Evolutionary conservation across 2,888 invertebrate genomes (phyloP).

Genomic region (Odontocolon sp.): DNA sequence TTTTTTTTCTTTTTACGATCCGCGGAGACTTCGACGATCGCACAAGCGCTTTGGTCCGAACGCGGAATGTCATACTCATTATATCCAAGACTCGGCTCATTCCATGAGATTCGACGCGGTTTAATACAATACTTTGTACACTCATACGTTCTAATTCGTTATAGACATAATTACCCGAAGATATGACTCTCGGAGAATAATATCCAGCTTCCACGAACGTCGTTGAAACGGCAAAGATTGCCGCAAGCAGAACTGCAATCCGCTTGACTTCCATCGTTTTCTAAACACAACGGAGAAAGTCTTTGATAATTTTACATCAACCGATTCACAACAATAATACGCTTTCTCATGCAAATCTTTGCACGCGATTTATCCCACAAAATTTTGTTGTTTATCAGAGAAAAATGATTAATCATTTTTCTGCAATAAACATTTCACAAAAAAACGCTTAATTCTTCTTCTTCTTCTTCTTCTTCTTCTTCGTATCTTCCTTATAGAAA

Average conservation of each 20-base stretch:
- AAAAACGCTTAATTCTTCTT: slow-evolving; percentile 20
- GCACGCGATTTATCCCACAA: too few relatives aligned
- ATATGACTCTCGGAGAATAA: slow-evolving; percentile 62
- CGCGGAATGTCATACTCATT: not conserved
- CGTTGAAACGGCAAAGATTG: slow-evolving; percentile 51
- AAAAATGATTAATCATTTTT: not conserved
- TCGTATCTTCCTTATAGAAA: too few relatives aligned
- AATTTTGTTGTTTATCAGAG: slow-evolving; percentile 2
- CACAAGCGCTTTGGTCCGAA: slow-evolving; percentile 9
- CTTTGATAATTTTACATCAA: not conserved
- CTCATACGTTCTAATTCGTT: too few relatives aligned
- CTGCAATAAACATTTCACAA: not conserved
- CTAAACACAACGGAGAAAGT: slow-evolving; percentile 31
- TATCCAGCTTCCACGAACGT: slow-evolving; percentile 59
- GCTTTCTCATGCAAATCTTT: too few relatives aligned
- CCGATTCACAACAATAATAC: too few relatives aligned
- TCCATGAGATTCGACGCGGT: too few relatives aligned
- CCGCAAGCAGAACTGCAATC: slow-evolving; percentile 69
- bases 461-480: too few relatives aligned
- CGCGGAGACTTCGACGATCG: slow-evolving; percentile 33
- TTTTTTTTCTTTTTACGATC: not conserved
- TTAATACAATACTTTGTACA: too few relatives aligned
- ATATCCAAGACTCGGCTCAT: too few relatives aligned
- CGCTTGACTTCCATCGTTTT: slow-evolving; percentile 64
- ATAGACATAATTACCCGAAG: slow-evolving; percentile 70